Base-by-base conservation (phyloP, 2,888 invertebrate genomes). In the Cheilosia pagana region DNA sequence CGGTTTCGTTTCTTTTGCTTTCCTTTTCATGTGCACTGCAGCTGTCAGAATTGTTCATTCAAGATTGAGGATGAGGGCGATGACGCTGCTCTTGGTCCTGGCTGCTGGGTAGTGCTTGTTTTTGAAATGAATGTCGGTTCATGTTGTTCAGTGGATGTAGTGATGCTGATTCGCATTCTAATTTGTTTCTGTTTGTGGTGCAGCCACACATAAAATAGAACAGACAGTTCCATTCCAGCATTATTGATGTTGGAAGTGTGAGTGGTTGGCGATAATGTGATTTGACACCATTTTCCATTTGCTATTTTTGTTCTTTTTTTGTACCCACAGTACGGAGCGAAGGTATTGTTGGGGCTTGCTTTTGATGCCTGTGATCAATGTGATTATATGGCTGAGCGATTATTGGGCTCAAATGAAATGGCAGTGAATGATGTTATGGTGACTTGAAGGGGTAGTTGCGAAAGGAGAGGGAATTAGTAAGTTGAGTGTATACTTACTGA, bases 311-410 rank as follows among this genome's bases (percentile, higher is more conserved):
- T 65, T 50, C 19, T 6, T 67, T 48, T 28, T 21, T 39, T 48
- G n/a, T 16, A 21, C 3, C 16, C 21, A n/a, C 7, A 23, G 50
- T 35, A 25, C 31, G 39, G 63, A 57, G 50, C 63, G 41, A 70
- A 35, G 28, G 28, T 35, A 76, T 76, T 81, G 76, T 57, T 83
- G 68, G 62, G 43, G 48, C 68, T 78, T 83, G 52, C 74, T 78
- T 72, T 83, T 83, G 78, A 83, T 78, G 82, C 70, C 72, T 78
- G 62, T 78, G 78, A 82, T 78, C 78, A 78, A 65, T 72, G 57
- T 77, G 62, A 68, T 72, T 76, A 48, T 60, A 41, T 60, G 77
- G 65, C 77, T 71, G 81, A 60, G 45, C 50, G 78, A 70, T 68
- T 78, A 74, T 82, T 62, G 72, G 74, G 78, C 70, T 78, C 63